Conservation (phyloP, 1,140 invertebrate species). For the Uloborus diversus region DNA sequence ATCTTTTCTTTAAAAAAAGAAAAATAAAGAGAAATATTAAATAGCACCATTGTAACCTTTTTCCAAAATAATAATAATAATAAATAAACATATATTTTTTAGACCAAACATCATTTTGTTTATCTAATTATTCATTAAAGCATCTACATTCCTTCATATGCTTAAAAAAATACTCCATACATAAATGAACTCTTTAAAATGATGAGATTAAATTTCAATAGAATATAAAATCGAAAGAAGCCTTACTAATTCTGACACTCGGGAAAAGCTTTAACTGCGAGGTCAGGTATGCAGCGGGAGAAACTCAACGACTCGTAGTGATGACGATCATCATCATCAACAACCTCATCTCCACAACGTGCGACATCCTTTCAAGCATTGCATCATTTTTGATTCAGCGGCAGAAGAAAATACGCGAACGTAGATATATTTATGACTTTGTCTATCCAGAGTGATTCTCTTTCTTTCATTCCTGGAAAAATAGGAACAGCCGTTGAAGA, state of each 20-base stretch:
- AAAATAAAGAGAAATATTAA: too few relatives aligned
- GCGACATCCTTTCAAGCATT: conserved; percentile 39
- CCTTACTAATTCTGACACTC: not conserved
- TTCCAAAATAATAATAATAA: too few relatives aligned
- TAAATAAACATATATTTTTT: not conserved
- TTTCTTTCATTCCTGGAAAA: conserved; percentile 1
- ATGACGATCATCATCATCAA: conserved; percentile 42
- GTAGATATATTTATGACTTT: not conserved
- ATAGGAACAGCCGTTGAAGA: not conserved
- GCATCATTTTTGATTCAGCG: conserved; percentile 40
- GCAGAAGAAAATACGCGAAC: not conserved
- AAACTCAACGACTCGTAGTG: conserved; percentile 3
- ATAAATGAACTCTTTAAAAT: not conserved
- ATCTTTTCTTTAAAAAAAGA: too few relatives aligned
- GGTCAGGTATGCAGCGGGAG: conserved; percentile 31
- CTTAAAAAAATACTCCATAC: too few relatives aligned
- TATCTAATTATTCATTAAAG: not conserved
- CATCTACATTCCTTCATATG: not conserved
- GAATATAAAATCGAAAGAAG: not conserved
- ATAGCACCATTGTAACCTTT: too few relatives aligned
- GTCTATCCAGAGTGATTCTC: conserved; percentile 4
- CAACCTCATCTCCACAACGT: conserved; percentile 33
- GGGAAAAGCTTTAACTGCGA: conserved; percentile 16
- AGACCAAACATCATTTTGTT: not conserved
- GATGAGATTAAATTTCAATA: not conserved